A percentile compares a stretch with the other conserved stretches of the same genome.
Conservation (phyloP, 2,113 vertebrate species). For the Rhea pennata region DNA sequence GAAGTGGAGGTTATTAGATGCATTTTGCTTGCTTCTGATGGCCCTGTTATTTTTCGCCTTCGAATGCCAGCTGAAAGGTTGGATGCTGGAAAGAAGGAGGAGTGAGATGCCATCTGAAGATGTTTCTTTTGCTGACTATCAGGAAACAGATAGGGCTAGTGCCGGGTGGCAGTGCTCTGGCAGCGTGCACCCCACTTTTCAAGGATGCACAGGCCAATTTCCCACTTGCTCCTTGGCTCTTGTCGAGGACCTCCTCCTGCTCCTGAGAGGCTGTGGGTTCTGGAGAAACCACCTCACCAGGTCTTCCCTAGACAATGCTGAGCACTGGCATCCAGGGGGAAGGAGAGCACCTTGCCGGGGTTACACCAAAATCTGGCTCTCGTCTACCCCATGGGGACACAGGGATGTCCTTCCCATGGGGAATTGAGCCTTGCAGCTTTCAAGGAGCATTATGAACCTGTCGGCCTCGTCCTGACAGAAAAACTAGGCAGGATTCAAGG, state of each 20-base stretch:
- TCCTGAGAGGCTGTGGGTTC: background rate
- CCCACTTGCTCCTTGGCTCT: background rate
- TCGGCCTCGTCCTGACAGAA: background rate
- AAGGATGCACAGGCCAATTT: background rate
- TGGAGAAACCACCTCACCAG: background rate
- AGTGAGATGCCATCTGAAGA: background rate
- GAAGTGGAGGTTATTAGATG: conserved; percentile 61
- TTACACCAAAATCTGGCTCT: background rate
- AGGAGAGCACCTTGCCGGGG: background rate
- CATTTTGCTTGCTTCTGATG: background rate
- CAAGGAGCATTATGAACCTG: fast-evolving
- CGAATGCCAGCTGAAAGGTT: background rate
- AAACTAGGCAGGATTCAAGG: background rate
- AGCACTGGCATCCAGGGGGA: background rate
- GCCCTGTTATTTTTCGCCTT: background rate
- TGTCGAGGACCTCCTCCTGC: background rate
- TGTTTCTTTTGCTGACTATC: background rate
- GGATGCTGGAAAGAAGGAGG: background rate
- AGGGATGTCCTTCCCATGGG: background rate
- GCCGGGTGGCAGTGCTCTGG: background rate
- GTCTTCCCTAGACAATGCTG: background rate
- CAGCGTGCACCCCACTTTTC: background rate
- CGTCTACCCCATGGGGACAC: background rate
- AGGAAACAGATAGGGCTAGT: background rate
- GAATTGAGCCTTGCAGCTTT: background rate